Percentiles rank a stretch among this genome's conserved stretches.
phyloP scores from a whole-genome alignment of 92 coral and sea anemone species.

The Epizoanthus stellaris region DNA sequence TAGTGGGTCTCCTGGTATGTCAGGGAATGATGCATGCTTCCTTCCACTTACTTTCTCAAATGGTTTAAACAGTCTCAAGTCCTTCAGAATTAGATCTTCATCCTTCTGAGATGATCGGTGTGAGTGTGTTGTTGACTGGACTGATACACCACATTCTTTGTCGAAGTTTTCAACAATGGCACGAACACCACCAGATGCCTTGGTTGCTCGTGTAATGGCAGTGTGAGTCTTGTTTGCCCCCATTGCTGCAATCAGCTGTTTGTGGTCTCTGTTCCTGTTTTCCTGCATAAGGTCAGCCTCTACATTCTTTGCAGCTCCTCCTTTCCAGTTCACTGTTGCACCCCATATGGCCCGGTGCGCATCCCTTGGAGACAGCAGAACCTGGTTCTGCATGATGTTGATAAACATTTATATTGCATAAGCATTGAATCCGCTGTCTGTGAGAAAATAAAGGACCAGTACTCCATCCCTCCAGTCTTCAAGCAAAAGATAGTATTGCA shows the following conservation, averaged over 20 bases:
- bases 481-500: slow-evolving; percentile 1
- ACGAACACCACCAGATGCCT: slow-evolving; percentile 20
- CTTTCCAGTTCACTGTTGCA: slow-evolving; percentile 21
- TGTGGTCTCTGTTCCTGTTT: slow-evolving; percentile 26
- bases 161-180: slow-evolving; percentile 21
- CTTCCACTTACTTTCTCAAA: not conserved
- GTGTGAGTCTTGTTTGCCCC: slow-evolving; percentile 34
- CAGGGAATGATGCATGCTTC: slow-evolving; percentile 32
- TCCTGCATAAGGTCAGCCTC: slow-evolving; percentile 12
- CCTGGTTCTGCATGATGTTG: slow-evolving; percentile 20
- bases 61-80: slow-evolving; percentile 22
- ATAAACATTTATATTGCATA: slow-evolving; percentile 31
- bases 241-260: slow-evolving; percentile 23
- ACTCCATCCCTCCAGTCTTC: slow-evolving; percentile 22
- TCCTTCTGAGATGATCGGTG: slow-evolving; percentile 25
- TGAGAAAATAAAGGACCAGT: slow-evolving; percentile 17
- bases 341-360: slow-evolving; percentile 12
- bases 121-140: not conserved
- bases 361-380: slow-evolving; percentile 29
- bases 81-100: slow-evolving; percentile 17
- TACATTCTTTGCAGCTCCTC: not conserved
- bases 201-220: slow-evolving; percentile 7
- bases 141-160: not conserved
- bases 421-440: slow-evolving; percentile 28
- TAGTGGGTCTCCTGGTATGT: slow-evolving; percentile 18